Conservation (phyloP, 2,888 invertebrate genomes). For the Hirtodrosophila alboralis region DNA sequence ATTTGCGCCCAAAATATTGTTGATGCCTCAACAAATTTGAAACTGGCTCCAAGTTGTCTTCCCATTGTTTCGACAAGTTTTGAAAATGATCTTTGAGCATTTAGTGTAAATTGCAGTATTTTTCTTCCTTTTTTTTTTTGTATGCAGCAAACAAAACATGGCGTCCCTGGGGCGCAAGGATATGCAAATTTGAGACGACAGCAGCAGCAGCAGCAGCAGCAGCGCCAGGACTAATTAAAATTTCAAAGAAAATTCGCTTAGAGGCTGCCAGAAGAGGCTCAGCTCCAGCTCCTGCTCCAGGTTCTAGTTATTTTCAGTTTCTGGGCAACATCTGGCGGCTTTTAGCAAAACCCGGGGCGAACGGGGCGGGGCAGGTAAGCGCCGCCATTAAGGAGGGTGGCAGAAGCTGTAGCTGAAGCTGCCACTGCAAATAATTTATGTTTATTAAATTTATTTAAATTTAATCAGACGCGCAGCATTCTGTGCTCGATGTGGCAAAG, state of each 20-base stretch:
- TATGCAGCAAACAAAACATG: conserved; percentile 46
- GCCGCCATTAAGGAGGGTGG: conserved; percentile 61
- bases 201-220: conserved; percentile 10
- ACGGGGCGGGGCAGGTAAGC: conserved; percentile 61
- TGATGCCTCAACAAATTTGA: conserved; percentile 49
- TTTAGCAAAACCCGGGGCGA: conserved; percentile 41
- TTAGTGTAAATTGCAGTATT: conserved; percentile 73
- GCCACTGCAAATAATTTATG: conserved; percentile 82
- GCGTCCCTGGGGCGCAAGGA: conserved; percentile 55
- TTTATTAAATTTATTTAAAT: conserved; percentile 84
- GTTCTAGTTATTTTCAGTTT: conserved; percentile 1
- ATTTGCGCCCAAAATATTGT: conserved; percentile 15
- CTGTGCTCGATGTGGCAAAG: conserved; percentile 21
- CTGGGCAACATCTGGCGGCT: conserved; percentile 70
- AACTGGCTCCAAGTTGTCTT: conserved; percentile 43
- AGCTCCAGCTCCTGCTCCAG: neutral
- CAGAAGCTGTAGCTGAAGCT: conserved; percentile 26
- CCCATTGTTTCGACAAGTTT: conserved; percentile 31
- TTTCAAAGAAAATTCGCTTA: conserved; percentile 71
- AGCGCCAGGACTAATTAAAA: conserved; percentile 72
- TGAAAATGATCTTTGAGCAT: conserved; percentile 54
- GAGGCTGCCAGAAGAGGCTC: conserved; percentile 42
- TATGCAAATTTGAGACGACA: conserved; percentile 70
- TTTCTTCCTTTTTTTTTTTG: conserved; percentile 46
- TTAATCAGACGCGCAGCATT: conserved; percentile 79